A percentile compares a stretch with the other conserved stretches of the same genome.
Conservation (phyloP, 2,113 vertebrate genomes). For the Mungos mungo region DNA sequence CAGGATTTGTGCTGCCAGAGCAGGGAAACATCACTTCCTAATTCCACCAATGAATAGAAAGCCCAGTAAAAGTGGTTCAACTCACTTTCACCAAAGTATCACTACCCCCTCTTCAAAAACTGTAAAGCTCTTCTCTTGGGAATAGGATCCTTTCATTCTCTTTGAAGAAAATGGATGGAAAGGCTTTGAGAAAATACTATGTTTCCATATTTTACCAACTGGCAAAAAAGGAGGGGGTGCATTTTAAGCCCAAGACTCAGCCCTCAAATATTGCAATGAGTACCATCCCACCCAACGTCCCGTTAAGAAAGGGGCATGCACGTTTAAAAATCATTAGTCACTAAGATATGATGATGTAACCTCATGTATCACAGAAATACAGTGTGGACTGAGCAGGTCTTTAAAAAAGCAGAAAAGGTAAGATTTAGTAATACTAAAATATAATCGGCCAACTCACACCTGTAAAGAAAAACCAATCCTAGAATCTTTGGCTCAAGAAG, state of each 20-base stretch:
- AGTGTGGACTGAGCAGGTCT: slow-evolving; percentile 60
- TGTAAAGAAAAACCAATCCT: slow-evolving; percentile 24
- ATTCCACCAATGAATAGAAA: not conserved
- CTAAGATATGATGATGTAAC: not conserved
- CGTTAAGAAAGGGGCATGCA: accelerated
- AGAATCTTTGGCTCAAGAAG: not conserved
- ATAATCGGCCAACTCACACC: slow-evolving; percentile 73
- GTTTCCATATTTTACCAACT: not conserved
- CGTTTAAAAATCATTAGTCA: not conserved
- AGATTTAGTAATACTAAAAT: slow-evolving; percentile 71
- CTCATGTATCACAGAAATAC: not conserved
- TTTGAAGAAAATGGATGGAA: not conserved
- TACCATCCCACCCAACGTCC: not conserved
- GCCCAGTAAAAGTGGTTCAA: not conserved
- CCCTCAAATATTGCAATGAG: not conserved
- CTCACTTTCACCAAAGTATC: not conserved
- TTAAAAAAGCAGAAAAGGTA: slow-evolving; percentile 69
- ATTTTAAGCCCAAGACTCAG: not conserved
- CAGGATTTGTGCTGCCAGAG: not conserved
- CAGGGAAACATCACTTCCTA: not conserved
- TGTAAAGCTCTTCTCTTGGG: not conserved
- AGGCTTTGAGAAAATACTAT: not conserved
- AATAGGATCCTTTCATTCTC: not conserved
- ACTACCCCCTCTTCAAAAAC: not conserved
- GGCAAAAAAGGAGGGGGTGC: not conserved